Evolutionary conservation across 2,888 invertebrate genomes (phyloP), one percentile per base, ranked within the genome.

Genomic region (Drosophila macrospina): DNA sequence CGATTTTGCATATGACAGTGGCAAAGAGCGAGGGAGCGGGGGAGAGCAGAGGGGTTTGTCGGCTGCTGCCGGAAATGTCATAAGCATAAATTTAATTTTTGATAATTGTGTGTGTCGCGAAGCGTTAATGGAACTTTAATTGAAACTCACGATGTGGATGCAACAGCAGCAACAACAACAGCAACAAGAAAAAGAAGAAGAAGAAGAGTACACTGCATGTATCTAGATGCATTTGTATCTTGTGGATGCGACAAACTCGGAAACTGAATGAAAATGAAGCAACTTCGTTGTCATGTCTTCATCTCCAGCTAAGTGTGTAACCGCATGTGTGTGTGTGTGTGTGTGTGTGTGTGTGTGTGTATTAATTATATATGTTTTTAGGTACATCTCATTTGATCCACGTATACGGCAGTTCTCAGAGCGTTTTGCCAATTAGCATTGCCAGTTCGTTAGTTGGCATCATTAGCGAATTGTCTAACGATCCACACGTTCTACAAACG

Each of bases 91-190:
- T 84, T 78, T 78, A 82, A 84, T 85, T 84, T 81, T 84, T 85
- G 80, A 84, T 84, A 87, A 84, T 84, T 84, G 84, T 84, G 80
- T 85, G 87, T 87, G 87, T 86, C 87, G 80, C 87, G 84, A 82
- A 84, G 87, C 84, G 87, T 87, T 84, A 87, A 84, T 84, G 85
- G 82, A 82, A 84, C 84, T 84, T 84, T 84, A 84, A 84, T 84
- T 84, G 84, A 87, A 84, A 82, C 84, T 86, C 87, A 50, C 73
- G 73, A 77, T 60, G 54, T 59, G 61, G 50, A 54, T 51, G 65
- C 59, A 16, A 60, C 30, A 8, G 34, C 37, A 47, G 20, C 32
- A 26, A 24, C 64, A 55, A 16, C 54, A 30, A 34, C 26, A 37
- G 24, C 28, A 30, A 11, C 24, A 36, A 20, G 20, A 20, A 20